Evolutionary conservation across 2,888 invertebrate species (phyloP).

Genomic region (Dyspetes luteomarginatus): DNA sequence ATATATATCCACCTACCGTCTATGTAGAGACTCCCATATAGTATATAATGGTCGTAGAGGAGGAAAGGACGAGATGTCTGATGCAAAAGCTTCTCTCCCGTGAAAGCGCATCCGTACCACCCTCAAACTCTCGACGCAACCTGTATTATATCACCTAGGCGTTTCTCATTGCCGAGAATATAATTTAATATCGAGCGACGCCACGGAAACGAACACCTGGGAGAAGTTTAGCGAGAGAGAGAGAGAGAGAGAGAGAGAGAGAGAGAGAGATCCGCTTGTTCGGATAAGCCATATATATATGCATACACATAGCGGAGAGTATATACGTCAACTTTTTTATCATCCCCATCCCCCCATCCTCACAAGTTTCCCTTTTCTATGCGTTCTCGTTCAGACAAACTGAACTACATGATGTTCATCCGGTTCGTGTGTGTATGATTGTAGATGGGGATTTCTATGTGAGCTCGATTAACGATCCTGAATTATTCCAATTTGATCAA

Average conservation of each 20-base stretch:
- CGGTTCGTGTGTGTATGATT: no score
- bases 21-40: neutral
- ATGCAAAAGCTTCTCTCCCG: constrained; percentile 19
- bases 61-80: constrained; percentile 16
- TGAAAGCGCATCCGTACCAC: constrained; percentile 44
- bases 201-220: constrained; percentile 42
- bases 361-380: neutral
- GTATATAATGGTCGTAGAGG: constrained; percentile 21
- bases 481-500: no score
- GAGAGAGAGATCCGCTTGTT: neutral
- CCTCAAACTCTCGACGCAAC: constrained; percentile 37
- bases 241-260: no score
- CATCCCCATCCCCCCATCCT: neutral
- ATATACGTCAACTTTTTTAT: constrained; percentile 29
- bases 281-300: constrained; percentile 21
- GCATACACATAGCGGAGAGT: neutral
- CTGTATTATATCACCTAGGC: constrained; percentile 52
- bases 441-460: no score
- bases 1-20: neutral
- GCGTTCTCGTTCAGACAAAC: neutral
- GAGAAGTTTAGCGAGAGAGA: constrained; percentile 51
- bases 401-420: constrained; percentile 18
- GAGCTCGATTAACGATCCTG: no score
- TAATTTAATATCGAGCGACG: constrained; percentile 58
- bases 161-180: constrained; percentile 54